Evolutionary conservation across 2,113 vertebrate species (phyloP).

Genomic region (Sylvilagus bachmani): DNA sequence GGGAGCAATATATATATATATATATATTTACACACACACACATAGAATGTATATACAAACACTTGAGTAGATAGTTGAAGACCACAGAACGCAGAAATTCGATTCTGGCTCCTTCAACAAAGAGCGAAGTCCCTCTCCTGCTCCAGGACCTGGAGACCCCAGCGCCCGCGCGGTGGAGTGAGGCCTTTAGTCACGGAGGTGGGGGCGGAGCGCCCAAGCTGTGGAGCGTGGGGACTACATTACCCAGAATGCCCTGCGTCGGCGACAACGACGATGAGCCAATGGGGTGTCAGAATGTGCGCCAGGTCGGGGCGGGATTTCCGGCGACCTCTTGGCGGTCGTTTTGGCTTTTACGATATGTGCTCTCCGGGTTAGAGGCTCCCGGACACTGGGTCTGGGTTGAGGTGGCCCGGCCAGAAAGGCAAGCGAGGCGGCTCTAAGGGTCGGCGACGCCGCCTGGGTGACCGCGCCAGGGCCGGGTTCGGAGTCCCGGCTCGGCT

Average conservation of each 20-base stretch:
- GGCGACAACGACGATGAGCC: neutral
- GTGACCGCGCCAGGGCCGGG: neutral
- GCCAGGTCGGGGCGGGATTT: neutral
- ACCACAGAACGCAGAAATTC: neutral
- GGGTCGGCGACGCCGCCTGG: neutral
- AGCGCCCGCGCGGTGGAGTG: too few relatives aligned
- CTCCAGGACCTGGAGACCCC: neutral
- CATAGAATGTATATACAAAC: neutral
- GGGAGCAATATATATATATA: too few relatives aligned
- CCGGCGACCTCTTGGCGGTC: neutral
- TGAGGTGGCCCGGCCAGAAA: neutral
- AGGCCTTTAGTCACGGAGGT: accelerated
- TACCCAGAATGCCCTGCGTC: neutral
- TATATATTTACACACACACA: too few relatives aligned
- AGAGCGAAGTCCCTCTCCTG: too few relatives aligned
- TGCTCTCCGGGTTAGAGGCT: accelerated
- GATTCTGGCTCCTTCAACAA: neutral
- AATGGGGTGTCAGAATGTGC: neutral
- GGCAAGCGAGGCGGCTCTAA: too few relatives aligned
- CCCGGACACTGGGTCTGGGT: accelerated
- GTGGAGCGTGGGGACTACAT: neutral
- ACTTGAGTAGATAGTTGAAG: neutral
- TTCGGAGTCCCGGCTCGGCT: neutral
- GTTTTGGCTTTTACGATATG: accelerated
- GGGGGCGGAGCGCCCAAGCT: accelerated